Evolutionary conservation across 2,888 invertebrate species (phyloP).

Genomic region (Pogonocherus hispidulus): DNA sequence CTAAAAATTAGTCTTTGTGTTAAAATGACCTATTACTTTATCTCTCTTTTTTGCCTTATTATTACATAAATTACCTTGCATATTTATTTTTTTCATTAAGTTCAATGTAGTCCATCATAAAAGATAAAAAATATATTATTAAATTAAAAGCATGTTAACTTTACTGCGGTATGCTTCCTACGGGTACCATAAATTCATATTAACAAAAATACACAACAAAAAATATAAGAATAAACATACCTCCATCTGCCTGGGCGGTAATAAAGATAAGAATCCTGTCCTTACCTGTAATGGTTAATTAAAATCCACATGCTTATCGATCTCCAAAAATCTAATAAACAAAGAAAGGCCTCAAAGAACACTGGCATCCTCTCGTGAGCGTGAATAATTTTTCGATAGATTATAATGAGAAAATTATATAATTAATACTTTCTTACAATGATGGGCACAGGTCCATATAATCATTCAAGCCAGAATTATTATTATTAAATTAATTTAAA

Average conservation of each 20-base stretch:
- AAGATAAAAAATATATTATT: too few relatives aligned
- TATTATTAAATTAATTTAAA: constrained; percentile 13
- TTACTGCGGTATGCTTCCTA: too few relatives aligned
- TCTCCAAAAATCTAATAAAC: constrained; percentile 22
- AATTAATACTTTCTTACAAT: constrained; percentile 5
- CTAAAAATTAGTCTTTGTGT: too few relatives aligned
- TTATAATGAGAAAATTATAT: constrained; percentile 15
- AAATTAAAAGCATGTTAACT: too few relatives aligned
- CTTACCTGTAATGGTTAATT: constrained; percentile 21
- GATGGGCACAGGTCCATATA: not conserved
- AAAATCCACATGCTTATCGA: constrained; percentile 23
- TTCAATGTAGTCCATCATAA: too few relatives aligned
- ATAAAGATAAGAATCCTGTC: constrained; percentile 16
- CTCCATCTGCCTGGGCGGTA: constrained; percentile 9
- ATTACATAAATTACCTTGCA: too few relatives aligned
- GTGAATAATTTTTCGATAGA: constrained; percentile 4
- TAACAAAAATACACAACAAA: too few relatives aligned
- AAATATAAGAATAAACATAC: constrained; percentile 5
- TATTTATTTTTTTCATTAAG: too few relatives aligned
- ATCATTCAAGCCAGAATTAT: not conserved
- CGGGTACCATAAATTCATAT: too few relatives aligned
- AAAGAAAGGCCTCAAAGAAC: not conserved
- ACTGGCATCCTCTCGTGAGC: not conserved
- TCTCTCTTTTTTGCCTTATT: too few relatives aligned
- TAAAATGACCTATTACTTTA: too few relatives aligned